These are phyloP conservation scores for Mya arenaria DNA, from an alignment of 1,140 invertebrate genomes.

Conservation along the genomic window DNA sequence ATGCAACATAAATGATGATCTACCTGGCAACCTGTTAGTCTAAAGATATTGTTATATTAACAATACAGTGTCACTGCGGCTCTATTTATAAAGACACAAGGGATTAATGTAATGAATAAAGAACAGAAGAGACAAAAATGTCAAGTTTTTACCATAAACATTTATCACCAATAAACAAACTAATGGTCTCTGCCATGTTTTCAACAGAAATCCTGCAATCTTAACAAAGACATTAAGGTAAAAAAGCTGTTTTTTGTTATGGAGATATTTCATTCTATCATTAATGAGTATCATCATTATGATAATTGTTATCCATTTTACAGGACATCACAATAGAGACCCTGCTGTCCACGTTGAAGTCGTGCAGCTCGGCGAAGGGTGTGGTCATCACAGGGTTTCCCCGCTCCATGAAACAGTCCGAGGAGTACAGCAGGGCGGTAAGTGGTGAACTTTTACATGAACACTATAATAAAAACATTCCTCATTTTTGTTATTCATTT, in stretches of 20 bases:
- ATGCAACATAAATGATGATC: no score
- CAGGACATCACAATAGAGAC: conserved; percentile 93
- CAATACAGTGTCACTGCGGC: no score
- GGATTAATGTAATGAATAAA: no score
- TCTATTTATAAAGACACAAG: no score
- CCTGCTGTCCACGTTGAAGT: conserved; percentile 89
- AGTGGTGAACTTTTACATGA: conserved; percentile 12
- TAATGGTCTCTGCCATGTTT: no score
- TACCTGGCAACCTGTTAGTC: no score
- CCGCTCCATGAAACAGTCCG: conserved; percentile 70
- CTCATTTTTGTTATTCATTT: no score
- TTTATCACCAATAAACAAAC: no score
- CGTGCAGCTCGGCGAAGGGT: conserved; percentile 88
- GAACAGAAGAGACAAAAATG: no score
- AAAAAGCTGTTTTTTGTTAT: not conserved
- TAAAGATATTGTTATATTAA: no score
- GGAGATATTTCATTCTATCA: not conserved
- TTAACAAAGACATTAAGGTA: not conserved
- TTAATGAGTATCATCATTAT: not conserved
- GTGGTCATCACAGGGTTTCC: conserved; percentile 98
- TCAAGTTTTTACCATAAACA: no score
- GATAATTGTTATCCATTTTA: not conserved
- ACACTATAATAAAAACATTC: not conserved
- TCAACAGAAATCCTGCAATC: no score
- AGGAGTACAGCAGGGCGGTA: conserved; percentile 72